Base-by-base conservation (phyloP, 2,888 invertebrate species). In the Tigriopus californicus region DNA sequence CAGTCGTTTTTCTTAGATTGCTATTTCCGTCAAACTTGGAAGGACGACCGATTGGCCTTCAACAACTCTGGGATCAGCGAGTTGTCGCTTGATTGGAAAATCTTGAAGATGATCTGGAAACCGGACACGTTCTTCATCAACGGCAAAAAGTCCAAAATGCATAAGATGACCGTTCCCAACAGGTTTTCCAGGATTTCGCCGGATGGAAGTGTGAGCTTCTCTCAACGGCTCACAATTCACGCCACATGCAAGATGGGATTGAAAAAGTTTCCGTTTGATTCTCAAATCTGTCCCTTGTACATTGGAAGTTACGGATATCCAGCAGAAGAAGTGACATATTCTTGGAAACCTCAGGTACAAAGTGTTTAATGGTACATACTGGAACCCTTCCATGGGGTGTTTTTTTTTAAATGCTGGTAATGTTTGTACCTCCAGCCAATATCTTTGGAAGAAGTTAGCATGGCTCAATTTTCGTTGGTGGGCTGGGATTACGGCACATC, bases 121-220 rank as follows among this genome's bases (percentile, higher is more conserved):
- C 78, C 78, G 0, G 77, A 77, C 67, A 77, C 77, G 1, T 77
- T 72, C 64, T 74, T 77, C 66, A 68, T 74, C 61, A 77, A 77
- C 64, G 76, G 76, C 2, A 73, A 73, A 62, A 70, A 72, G 42
- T 76, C 76, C 1, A 73, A 76, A 63, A 70, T 77, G 25, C 77
- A 77, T 65, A 72, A 72, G 53, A 75, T 77, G 61, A 76, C 78
- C 0, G 73, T 72, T 11, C 74, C 75, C 1, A 76, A 77, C 64
- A 72, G 74, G 62, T 73, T 77, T 60, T 69, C 75, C 15, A 64
- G 75, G 12, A 69, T 75, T 13, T 65, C 44, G 8, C 56, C 56
- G 33, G 56, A 44, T 46, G 42, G 44, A 13, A 53, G 33, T 15
- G 56, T 58, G 8, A 58, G 58, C 6, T 48, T 40, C 22, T 58